Evolutionary conservation across 2,113 vertebrate species (phyloP), one percentile per base, ranked within the genome.

Genomic region (Pandion haliaetus): DNA sequence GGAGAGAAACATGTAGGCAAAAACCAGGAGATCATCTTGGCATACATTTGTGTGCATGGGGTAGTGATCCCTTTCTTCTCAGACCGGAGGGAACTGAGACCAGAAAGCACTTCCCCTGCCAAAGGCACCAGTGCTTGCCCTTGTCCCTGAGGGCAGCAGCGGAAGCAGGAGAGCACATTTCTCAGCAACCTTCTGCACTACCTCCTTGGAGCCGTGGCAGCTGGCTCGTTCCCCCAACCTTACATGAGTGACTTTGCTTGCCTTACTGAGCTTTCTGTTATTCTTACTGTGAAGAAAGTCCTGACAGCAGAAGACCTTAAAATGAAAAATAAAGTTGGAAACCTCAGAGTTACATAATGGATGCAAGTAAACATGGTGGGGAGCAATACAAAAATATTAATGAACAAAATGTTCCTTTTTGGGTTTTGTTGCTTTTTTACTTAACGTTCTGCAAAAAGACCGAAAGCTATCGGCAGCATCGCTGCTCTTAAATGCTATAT

Each of bases 171-270:
- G 34, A 26, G 40, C 1, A 2, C 26, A 5, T 50, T 47, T 45
- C 81, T 16, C 55, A 34, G 4, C 62, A 49, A 10, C 36, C 32
- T 42, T 69, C 69, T 31, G 47, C 14, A 12, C 20, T 14, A 3
- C 26, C 38, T n/a, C 59, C 8, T 24, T 32, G 55, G 7, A 84
- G 50, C 32, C 2, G 0, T 4, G 31, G 25, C 72, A 40, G 23
- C 5, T 4, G 52, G 54, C 40, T 76, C 8, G 0, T 32, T n/a
- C n/a, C 63, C 34, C 17, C 52, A 34, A 0, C 26, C 26, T 17
- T 5, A 6, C 36, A 1, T 2, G 8, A 76, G 38, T 42, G 10
- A 10, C 61, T 63, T 21, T 3, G 4, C 13, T 54, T 34, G 12
- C 44, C 49, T 69, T 57, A 17, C 36, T 72, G 71, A 88, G 50